Conservation (phyloP, 2,888 invertebrate genomes). For the Ecliptopera silaceata region DNA sequence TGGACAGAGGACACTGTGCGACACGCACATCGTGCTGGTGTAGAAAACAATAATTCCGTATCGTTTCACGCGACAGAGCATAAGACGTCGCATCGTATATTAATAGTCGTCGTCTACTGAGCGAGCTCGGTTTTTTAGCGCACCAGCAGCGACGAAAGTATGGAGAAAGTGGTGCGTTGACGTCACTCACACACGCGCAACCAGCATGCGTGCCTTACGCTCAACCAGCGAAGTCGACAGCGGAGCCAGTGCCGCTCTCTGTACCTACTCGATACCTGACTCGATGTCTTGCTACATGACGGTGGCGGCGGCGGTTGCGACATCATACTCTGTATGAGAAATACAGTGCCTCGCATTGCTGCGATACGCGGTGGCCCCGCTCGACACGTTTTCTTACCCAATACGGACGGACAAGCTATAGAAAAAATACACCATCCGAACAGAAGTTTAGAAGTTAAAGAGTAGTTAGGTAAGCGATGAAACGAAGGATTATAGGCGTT, state of each 20-base stretch:
- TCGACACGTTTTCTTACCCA: constrained; percentile 79
- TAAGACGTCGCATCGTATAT: constrained; percentile 74
- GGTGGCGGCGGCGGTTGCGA: constrained; percentile 53
- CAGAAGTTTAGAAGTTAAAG: constrained; percentile 33
- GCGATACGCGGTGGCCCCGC: constrained; percentile 74
- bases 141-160: constrained; percentile 80
- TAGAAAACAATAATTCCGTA: constrained; percentile 71
- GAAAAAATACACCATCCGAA: constrained; percentile 45
- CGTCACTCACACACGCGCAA: constrained; percentile 79
- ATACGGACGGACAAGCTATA: constrained; percentile 51
- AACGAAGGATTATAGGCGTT: constrained; percentile 53
- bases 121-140: constrained; percentile 76
- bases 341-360: constrained; percentile 57
- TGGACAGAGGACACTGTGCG: constrained; percentile 43
- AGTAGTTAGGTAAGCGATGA: constrained; percentile 32
- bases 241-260: constrained; percentile 59
- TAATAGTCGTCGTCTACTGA: constrained; percentile 74
- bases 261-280: constrained; percentile 55
- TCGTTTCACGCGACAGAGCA: constrained; percentile 71
- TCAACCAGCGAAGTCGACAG: constrained; percentile 37
- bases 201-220: constrained; percentile 57
- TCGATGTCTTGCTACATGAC: constrained; percentile 63
- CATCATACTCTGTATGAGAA: constrained; percentile 68
- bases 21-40: constrained; percentile 53
- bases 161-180: constrained; percentile 81